Evolutionary conservation across 2,888 invertebrate species (phyloP), one percentile per base, ranked within the genome.

Genomic region (Ferdinandea cuprea): DNA sequence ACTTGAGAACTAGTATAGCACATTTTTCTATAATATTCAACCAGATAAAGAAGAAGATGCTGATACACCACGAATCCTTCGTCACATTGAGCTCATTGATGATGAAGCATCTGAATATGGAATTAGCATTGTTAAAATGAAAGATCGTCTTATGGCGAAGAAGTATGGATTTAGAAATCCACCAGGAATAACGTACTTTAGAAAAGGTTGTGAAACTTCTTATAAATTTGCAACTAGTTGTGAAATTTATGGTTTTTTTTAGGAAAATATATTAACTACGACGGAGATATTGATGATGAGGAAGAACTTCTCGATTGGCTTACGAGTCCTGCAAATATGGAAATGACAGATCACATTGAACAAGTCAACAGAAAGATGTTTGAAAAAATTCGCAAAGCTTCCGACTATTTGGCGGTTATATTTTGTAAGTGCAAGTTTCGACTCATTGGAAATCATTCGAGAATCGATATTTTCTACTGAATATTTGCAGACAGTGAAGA

Each of bases 281-380:
- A 97, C 87, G 97, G 97, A 11, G 97, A 98, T 87, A 95, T 98
- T 81, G 97, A 97, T 87, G 97, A 97, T 87, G 96, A 96, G 87
- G 97, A 97, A 89, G 96, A 97, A 91, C 85, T 91, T 1, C 92
- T 98, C 30, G 98, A 98, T 89, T 98, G 97, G 97, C 91, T 98
- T 11, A 98, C 97, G 0, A 96, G 97, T 89, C 97, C 97, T 0
- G 96, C 96, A 87, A 98, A 97, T 87, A 97, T 98, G 97, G 97
- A 98, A 91, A 92, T 97, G 78, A 96, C 96, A 4, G 98, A 98
- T 91, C 96, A 96, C 86, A 98, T 98, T 65, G 98, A 98, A 90
- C 94, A 95, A 89, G 97, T 98, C 11, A 98, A 98, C 89, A 93
- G 93, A 71, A 97, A 97, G 91, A 98, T 98, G 98, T 97, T 98